A percentile compares a stretch with the other conserved stretches of the same genome.
Evolutionary conservation across 2,797 vertebrate species (phyloP).

Genomic region (Pipistrellus pipistrellus): DNA sequence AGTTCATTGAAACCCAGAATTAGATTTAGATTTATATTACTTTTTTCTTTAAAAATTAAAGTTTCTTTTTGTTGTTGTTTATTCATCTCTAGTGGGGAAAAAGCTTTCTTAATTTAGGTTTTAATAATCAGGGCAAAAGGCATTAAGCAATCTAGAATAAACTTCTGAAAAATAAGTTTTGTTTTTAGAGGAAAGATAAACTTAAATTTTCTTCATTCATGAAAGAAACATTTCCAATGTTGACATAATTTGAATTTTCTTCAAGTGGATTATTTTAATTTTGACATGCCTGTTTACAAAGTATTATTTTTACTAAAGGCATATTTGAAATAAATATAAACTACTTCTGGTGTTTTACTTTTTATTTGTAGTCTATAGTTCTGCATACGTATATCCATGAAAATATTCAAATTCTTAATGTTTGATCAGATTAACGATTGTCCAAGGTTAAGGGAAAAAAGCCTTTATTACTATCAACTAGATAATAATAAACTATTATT

Average conservation of each 20-base stretch:
- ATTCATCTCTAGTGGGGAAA: conserved; percentile 1
- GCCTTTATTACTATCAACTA: neutral
- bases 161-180: conserved; percentile 29
- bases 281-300: conserved; percentile 57
- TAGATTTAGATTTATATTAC: neutral
- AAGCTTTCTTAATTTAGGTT: conserved; percentile 40
- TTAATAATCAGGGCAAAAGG: conserved; percentile 35
- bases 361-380: neutral
- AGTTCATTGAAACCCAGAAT: conserved; percentile 9
- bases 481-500: no score
- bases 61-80: neutral
- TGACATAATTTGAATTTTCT: conserved; percentile 39
- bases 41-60: neutral
- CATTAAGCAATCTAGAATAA: conserved; percentile 33
- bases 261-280: conserved; percentile 29
- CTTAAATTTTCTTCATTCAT: conserved; percentile 46
- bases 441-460: conserved; percentile 49
- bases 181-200: conserved; percentile 7
- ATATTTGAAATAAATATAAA: conserved; percentile 53
- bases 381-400: neutral
- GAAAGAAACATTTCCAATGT: conserved; percentile 22
- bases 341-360: conserved; percentile 13
- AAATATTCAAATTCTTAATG: conserved; percentile 53
- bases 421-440: conserved; percentile 30
- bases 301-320: conserved; percentile 34